Evolutionary conservation across 2,888 invertebrate species (phyloP), one percentile per base, ranked within the genome.

Genomic region (Drosophila bunnanda): DNA sequence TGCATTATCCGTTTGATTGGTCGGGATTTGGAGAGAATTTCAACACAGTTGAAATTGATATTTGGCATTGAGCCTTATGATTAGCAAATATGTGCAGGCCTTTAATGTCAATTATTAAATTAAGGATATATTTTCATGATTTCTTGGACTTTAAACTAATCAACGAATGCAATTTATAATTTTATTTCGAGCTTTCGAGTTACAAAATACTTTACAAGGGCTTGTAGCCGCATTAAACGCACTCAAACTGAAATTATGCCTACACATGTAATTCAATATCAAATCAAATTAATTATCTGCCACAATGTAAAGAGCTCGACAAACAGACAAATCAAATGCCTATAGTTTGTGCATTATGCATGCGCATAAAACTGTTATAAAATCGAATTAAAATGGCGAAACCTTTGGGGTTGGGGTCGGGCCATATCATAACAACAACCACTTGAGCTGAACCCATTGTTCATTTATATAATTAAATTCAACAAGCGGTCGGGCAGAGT

Each of bases 391-490:
- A 65, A 68, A 58, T 65, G 68, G 61, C 59, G 46, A 75, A 78
- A 73, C 76, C 66, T 69, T 57, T 48, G 48, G 32, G n/a, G 2
- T n/a, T 6, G 28, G 30, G 32, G 15, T 32, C 9, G 64, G 46
- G 17, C 13, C 46, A 39, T 64, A 71, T 44, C 50, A 57, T 41
- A 38, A 25, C 64, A 12, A 32, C 44, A 39, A 20, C 32, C 61
- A 70, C 50, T 58, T 54, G 53, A 48, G 43, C 53, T 22, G 43
- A 22, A 52, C 60, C 70, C 41, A 72, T 70, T 85, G 68, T 72
- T 56, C 72, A 78, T 73, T 80, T 78, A 50, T 62, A 65, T 67
- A 75, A 80, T 85, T 73, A 62, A 80, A 82, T 82, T 82, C 65
- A 80, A 82, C 77, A 64, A 82, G 77, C 76, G 64, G 60, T 38